Evolutionary conservation across 2,113 vertebrate genomes (phyloP), one percentile per base, ranked within the genome.

Genomic region (Sinocyclocheilus rhinocerous): DNA sequence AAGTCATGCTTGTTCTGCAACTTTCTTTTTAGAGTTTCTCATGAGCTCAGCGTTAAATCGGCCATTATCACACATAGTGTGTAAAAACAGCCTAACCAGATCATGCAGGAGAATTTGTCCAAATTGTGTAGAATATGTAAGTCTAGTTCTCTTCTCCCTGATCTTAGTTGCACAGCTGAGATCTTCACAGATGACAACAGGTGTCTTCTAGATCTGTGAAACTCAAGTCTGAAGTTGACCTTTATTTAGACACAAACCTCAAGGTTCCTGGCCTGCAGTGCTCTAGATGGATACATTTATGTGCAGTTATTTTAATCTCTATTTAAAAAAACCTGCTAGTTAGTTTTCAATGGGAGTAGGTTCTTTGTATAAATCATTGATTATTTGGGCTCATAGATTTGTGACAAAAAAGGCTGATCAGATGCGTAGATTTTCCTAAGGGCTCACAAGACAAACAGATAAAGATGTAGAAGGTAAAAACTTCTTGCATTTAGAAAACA

Each of bases 241-340:
- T 94, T 92, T 93, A 92, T 92, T 93, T 94, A 93, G 91, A 90
- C 70, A 26, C 92, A 90, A 92, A 91, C 88, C 91, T 92, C 89
- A 91, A 87, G 45, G 29, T 76, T 77, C 52, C 69, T 72, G 69
- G 3, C 2, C 33, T 10, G 67, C 29, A 39, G 11, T 59, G 52
- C 29, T 36, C 20, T n/a, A 59, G 29, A 59, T n/a, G 33, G 20
- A 1, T 61, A 61, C 0, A 61, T 61, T n/a, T 61, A 39, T 69
- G 65, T 29, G 26, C 3, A 22, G 11, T 24, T 61, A 61, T 80
- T 80, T 22, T 80, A 61, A 42, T 61, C 29, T 55, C 29, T 33
- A 22, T 42, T 72, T 72, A 4, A 42, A 2, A 42, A 36, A 22
- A 39, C 0, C 69, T 22, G 7, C 39, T 70, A 18, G 18, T 1